Percentiles rank a stretch among this genome's conserved stretches.
Conservation (phyloP, 2,888 invertebrate genomes). For the Caenorhabditis angaria region DNA sequence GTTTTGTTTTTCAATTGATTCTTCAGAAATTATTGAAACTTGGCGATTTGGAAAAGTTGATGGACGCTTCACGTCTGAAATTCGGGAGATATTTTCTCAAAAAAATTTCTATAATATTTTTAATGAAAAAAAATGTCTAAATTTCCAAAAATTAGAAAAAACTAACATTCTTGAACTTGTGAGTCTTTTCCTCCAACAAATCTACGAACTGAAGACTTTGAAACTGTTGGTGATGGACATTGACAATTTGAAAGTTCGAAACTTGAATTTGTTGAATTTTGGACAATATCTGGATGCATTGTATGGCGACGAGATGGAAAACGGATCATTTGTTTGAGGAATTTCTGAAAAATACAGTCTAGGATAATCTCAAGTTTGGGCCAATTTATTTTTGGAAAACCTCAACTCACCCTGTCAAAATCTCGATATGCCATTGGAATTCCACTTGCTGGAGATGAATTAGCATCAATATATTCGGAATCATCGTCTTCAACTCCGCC, state of each 20-base stretch:
- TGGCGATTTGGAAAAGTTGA: neutral
- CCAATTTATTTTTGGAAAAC: neutral
- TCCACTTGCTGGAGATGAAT: conserved; percentile 26
- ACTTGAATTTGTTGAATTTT: neutral
- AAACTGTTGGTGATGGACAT: neutral
- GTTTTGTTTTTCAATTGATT: neutral
- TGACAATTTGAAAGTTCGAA: conserved; percentile 5
- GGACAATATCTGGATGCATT: conserved; percentile 22
- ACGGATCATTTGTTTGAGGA: conserved; percentile 38
- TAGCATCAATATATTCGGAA: neutral
- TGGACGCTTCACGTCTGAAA: neutral
- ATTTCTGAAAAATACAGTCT: conserved; percentile 22
- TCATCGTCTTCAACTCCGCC: conserved; percentile 2
- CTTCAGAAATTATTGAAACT: conserved; percentile 1
- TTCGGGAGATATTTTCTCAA: too few relatives aligned
- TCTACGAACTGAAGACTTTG: neutral
- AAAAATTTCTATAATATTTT: too few relatives aligned
- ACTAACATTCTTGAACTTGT: neutral
- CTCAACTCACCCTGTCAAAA: conserved; percentile 31
- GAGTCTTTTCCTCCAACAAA: neutral
- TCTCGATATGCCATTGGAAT: conserved; percentile 46
- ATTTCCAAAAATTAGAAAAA: too few relatives aligned
- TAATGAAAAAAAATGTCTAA: too few relatives aligned
- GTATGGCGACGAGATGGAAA: conserved; percentile 43
- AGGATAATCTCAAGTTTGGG: neutral